phyloP scores from a whole-genome alignment of 2,797 vertebrate species.

The Trachurus trachurus region DNA sequence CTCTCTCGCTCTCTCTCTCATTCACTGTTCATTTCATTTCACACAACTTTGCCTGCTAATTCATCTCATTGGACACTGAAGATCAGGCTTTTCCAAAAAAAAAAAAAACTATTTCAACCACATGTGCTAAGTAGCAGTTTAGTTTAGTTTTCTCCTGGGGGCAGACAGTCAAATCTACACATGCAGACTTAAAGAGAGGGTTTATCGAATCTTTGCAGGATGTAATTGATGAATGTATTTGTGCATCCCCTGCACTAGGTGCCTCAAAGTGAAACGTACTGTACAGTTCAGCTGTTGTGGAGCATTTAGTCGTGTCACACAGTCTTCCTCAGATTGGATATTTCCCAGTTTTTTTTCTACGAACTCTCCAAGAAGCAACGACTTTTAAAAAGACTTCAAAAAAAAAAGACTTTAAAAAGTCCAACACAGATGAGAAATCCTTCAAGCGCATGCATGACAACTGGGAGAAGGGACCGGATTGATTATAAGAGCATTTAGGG shows the following conservation, averaged over 20 bases:
- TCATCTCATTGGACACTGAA: background rate
- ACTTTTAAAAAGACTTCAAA: too few relatives aligned
- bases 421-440: background rate
- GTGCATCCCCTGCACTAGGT: background rate
- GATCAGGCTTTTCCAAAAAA: background rate
- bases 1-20: constrained; percentile 50
- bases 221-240: background rate
- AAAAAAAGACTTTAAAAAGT: background rate
- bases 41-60: constrained; percentile 1
- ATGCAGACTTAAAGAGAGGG: background rate
- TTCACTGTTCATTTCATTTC: constrained; percentile 29
- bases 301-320: background rate
- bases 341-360: background rate
- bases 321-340: background rate
- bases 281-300: background rate
- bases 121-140: too few relatives aligned
- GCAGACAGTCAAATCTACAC: background rate
- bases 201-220: background rate
- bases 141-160: too few relatives aligned
- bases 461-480: too few relatives aligned
- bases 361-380: background rate
- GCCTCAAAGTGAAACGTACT: background rate
- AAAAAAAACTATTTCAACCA: too few relatives aligned
- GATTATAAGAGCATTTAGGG: background rate
- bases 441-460: background rate